Evolutionary conservation across 2,888 invertebrate species (phyloP), one percentile per base, ranked within the genome.

Genomic region (Athripsodes cinereus): DNA sequence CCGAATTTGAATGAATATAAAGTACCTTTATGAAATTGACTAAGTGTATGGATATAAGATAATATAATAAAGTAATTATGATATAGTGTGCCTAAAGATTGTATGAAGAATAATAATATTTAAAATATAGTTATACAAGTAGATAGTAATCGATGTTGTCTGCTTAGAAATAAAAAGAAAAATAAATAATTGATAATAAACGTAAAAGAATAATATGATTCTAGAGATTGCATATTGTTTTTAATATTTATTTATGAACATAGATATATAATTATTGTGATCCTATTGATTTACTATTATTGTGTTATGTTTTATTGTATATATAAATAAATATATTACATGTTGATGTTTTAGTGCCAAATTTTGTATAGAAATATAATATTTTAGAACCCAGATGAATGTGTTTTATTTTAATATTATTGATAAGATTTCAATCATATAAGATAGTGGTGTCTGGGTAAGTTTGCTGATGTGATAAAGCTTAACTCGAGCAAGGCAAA

Each of bases 311-410:
- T 6, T 26, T 26, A 40, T n/a, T 40, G 16, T 40, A 40, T 8
- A 40, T 8, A n/a, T n/a, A 8, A 8, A 31, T 31, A 8, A 31
- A n/a, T 40, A 40, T 40, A 40, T n/a, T 40, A 40, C 3, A 2
- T 40, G 40, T 40, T 40, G 40, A 40, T n/a, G 16, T 40, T 48
- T 35, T 60, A 60, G 60, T 60, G 60, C 60, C 60, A 60, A 60
- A 60, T 60, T 60, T 60, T 60, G 40, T 40, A 40, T 40, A 40
- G 40, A 40, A 57, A 49, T n/a, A 55, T 34, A 55, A 31, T 40
- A 40, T 40, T 40, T 40, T 40, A 40, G 40, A 40, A 40, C 13
- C 16, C 13, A 3, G 16, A 8, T 13, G 3, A 16, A 2, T 13
- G 16, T 40, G 13, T 40, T 40, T 40, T 40, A 40, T 40, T 40